These are phyloP conservation scores for Oscheius onirici DNA, from an alignment of 2,888 invertebrate genomes.

Conservation along the genomic window DNA sequence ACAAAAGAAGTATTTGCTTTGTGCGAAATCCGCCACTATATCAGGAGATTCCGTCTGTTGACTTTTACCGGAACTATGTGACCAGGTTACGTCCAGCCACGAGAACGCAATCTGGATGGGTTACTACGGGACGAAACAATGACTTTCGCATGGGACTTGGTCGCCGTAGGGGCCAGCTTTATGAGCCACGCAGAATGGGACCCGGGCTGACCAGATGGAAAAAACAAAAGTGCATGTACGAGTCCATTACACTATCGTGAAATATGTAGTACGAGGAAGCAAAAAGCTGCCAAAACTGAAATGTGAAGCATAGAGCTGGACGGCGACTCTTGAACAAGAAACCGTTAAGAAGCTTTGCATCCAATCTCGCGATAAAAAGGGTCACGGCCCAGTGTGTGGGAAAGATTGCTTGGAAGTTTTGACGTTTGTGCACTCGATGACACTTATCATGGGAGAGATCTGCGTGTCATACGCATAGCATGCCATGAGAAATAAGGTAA, in stretches of 20 bases:
- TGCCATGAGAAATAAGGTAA: conserved; percentile 23
- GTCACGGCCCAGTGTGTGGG: conserved; percentile 1
- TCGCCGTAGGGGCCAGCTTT: conserved; percentile 24
- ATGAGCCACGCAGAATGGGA: conserved; percentile 25
- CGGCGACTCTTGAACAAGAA: not conserved
- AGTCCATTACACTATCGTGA: conserved; percentile 16
- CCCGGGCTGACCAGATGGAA: conserved; percentile 27
- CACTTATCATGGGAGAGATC: conserved; percentile 31
- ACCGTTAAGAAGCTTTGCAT: conserved; percentile 13
- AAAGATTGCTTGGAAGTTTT: conserved; percentile 7
- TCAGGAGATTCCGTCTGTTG: conserved; percentile 28
- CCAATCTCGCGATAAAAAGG: conserved; percentile 20
- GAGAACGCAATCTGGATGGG: conserved; percentile 5
- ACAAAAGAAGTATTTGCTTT: conserved; percentile 27
- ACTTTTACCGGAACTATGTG: conserved; percentile 16
- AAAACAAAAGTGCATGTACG: conserved; percentile 22
- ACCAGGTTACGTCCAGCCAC: conserved; percentile 6
- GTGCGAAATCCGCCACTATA: conserved; percentile 29
- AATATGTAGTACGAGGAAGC: not conserved
- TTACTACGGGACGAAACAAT: conserved; percentile 6
- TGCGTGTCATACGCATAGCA: conserved; percentile 29
- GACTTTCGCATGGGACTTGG: conserved; percentile 23
- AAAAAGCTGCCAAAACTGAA: not conserved
- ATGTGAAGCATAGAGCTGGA: not conserved
- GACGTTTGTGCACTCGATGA: conserved; percentile 16